Conservation (phyloP, 92 coral and sea anemone species). For the Bergia puertoricense region DNA sequence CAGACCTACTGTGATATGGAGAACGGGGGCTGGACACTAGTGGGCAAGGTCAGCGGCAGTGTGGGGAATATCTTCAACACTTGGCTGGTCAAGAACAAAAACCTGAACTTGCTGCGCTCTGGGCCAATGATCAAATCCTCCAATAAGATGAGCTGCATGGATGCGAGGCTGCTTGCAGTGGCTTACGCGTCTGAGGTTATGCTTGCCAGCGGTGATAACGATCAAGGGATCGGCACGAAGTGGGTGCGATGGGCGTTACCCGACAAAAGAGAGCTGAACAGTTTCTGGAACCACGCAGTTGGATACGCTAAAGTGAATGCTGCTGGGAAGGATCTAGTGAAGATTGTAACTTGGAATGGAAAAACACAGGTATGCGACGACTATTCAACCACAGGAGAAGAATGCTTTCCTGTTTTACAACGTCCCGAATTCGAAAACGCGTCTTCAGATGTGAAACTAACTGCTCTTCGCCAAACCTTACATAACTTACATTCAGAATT, state of each 20-base stretch:
- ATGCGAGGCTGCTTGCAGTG: slow-evolving; percentile 46
- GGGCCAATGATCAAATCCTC: slow-evolving; percentile 34
- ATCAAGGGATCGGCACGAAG: slow-evolving; percentile 45
- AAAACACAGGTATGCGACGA: slow-evolving; percentile 38
- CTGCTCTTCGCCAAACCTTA: no score
- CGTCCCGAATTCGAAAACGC: no score
- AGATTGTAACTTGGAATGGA: slow-evolving; percentile 63
- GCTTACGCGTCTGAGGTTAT: slow-evolving; percentile 54
- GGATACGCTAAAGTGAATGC: slow-evolving; percentile 44
- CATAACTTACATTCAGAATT: no score
- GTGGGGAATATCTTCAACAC: slow-evolving; percentile 57
- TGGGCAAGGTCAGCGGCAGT: slow-evolving; percentile 75
- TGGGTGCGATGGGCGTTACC: slow-evolving; percentile 71
- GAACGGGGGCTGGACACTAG: slow-evolving; percentile 85
- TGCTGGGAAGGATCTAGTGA: slow-evolving; percentile 48
- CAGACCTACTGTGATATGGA: slow-evolving; percentile 73
- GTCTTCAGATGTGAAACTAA: no score
- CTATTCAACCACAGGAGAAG: background rate
- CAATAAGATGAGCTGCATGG: slow-evolving; percentile 47
- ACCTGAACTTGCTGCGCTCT: slow-evolving; percentile 29
- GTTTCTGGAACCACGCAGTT: slow-evolving; percentile 56
- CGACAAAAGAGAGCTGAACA: slow-evolving; percentile 42
- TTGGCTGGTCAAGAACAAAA: slow-evolving; percentile 59
- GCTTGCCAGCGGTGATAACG: slow-evolving; percentile 65
- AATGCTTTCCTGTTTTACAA: background rate